These are phyloP conservation scores for Cathartes aura DNA, from an alignment of 2,113 vertebrate species.

Conservation along the genomic window DNA sequence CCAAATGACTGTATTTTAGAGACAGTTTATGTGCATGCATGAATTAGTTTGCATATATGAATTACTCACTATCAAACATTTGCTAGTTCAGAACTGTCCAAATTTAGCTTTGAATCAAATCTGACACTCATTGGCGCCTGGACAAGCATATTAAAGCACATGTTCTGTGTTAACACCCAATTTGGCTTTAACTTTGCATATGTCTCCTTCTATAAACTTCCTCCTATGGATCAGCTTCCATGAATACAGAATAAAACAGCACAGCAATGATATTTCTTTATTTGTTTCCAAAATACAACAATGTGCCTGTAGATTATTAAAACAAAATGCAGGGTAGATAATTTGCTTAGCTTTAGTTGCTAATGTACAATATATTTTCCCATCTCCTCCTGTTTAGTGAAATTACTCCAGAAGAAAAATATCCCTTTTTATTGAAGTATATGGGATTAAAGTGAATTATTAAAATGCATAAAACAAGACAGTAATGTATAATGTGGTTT, in stretches of 20 bases:
- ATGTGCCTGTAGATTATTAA: conserved; percentile 34
- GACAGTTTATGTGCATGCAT: not conserved
- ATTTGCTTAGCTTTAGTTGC: conserved; percentile 50
- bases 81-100: not conserved
- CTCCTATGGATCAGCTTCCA: not conserved
- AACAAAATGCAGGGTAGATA: conserved; percentile 33
- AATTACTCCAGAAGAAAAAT: conserved; percentile 69
- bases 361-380: conserved; percentile 52
- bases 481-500: conserved; percentile 64
- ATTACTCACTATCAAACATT: not conserved
- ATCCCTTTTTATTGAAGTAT: conserved; percentile 62
- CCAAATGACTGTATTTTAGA: not conserved
- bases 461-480: conserved; percentile 72
- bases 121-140: not conserved
- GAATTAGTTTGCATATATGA: not conserved
- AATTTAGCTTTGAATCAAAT: not conserved
- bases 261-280: not conserved
- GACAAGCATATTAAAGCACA: not conserved
- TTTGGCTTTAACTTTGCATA: not conserved
- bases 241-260: not conserved
- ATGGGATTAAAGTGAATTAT: conserved; percentile 59
- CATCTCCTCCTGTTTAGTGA: conserved; percentile 66
- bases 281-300: not conserved
- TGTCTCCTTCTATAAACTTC: not conserved
- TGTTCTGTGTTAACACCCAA: not conserved